Percentiles rank a stretch among this genome's conserved stretches.
These are phyloP conservation scores for Callospermophilus lateralis DNA, from an alignment of 2,113 vertebrate species.

Conservation along the genomic window DNA sequence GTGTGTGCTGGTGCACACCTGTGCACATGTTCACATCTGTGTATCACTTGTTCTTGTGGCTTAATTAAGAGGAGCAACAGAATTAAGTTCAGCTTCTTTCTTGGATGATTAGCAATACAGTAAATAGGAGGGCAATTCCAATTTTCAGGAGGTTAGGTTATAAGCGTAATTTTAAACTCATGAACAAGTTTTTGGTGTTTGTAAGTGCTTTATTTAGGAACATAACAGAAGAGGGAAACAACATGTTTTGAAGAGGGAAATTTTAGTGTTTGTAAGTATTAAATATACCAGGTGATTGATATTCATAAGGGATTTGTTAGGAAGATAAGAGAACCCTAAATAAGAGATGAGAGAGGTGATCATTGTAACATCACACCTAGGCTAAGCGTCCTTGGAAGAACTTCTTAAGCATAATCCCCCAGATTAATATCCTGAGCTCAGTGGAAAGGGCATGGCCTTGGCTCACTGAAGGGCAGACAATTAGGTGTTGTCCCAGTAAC, in stretches of 20 bases:
- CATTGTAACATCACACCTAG: not conserved
- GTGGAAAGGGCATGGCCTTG: rapidly evolving
- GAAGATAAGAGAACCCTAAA: not conserved
- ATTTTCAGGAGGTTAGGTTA: not conserved
- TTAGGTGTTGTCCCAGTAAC: not conserved
- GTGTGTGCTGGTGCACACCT: rapidly evolving
- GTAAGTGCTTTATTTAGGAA: not conserved
- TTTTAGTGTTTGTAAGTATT: not conserved
- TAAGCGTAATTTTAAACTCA: not conserved
- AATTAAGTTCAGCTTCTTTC: not conserved
- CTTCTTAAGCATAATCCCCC: rapidly evolving
- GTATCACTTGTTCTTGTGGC: not conserved
- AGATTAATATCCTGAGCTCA: not conserved
- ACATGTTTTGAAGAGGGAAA: not conserved
- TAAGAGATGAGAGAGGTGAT: rapidly evolving
- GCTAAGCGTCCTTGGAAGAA: not conserved
- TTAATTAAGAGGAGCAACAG: not conserved
- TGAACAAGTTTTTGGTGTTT: not conserved
- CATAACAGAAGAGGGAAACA: not conserved
- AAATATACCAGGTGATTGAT: not conserved
- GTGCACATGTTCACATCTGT: not conserved
- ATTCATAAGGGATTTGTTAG: not conserved
- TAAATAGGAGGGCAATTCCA: not conserved
- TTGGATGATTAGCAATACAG: not conserved
- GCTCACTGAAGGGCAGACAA: not conserved